A percentile compares a stretch with the other conserved stretches of the same genome.
These are phyloP conservation scores for Cyprichromis sp. DNA, from an alignment of 2,113 vertebrate species.

Conservation along the genomic window DNA sequence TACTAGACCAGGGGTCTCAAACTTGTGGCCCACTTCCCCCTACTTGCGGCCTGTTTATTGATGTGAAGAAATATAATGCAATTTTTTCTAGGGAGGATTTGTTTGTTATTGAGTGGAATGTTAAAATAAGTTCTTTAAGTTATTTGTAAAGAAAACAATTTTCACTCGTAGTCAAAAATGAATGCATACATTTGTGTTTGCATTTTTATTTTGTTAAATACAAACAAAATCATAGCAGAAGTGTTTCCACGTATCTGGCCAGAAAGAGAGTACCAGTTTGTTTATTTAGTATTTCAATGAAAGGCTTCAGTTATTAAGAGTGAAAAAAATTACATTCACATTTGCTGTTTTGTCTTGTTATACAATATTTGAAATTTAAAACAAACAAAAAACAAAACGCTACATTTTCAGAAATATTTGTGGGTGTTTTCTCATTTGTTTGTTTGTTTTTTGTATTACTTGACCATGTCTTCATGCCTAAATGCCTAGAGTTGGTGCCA, in stretches of 20 bases:
- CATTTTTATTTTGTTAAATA: neutral
- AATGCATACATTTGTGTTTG: neutral
- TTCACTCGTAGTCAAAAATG: neutral
- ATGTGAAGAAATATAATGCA: neutral
- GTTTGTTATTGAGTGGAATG: neutral
- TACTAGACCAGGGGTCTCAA: neutral
- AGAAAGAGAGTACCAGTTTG: neutral
- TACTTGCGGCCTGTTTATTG: rapidly evolving
- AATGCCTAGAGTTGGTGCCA: neutral
- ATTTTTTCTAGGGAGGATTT: neutral
- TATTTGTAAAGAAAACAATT: neutral
- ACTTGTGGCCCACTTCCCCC: neutral
- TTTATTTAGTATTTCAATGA: neutral
- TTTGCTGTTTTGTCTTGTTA: neutral
- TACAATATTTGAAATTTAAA: neutral
- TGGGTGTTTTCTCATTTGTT: neutral
- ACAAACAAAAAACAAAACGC: rapidly evolving
- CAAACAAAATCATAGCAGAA: neutral
- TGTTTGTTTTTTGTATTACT: neutral
- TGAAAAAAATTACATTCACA: neutral
- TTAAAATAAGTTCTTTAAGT: neutral
- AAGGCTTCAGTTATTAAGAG: neutral
- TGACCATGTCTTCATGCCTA: neutral
- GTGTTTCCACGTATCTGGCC: neutral
- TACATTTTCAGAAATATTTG: neutral